Conservation (phyloP, 2,797 vertebrate species). For the Fistularia tabacaria region DNA sequence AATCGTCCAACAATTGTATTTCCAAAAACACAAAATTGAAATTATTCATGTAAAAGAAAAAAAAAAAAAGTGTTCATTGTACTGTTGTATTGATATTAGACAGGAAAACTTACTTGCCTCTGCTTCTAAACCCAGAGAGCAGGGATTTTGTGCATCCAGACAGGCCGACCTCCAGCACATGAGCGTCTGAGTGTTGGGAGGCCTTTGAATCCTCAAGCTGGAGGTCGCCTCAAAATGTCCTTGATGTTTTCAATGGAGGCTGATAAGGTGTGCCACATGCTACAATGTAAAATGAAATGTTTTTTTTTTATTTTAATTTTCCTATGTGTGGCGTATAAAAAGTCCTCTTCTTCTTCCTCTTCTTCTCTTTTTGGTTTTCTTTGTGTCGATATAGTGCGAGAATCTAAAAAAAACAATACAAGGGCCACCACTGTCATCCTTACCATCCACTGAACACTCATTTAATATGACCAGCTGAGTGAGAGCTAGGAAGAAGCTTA, state of each 20-base stretch:
- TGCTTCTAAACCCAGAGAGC: too few species aligned
- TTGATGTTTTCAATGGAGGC: conserved; percentile 6
- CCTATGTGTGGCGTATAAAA: conserved; percentile 19
- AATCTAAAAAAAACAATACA: conserved; percentile 6
- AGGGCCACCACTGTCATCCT: background rate
- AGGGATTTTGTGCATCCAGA: too few species aligned
- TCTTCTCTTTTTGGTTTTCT: conserved; percentile 1
- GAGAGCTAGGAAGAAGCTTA: conserved; percentile 2
- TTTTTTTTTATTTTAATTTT: conserved; percentile 13
- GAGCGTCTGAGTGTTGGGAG: background rate
- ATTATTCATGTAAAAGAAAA: too few species aligned
- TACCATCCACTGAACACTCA: conserved; percentile 1
- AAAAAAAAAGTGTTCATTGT: too few species aligned
- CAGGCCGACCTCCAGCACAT: background rate
- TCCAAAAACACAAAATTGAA: too few species aligned
- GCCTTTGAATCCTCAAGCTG: background rate
- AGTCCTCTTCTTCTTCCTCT: conserved; percentile 5
- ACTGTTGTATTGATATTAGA: too few species aligned
- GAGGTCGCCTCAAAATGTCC: background rate
- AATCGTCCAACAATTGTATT: too few species aligned
- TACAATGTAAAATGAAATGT: conserved; percentile 7
- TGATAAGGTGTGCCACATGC: conserved; percentile 6
- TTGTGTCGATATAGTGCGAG: background rate
- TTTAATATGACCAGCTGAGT: background rate
- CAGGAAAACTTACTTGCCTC: too few species aligned